Evolutionary conservation across 2,113 vertebrate species (phyloP), one percentile per base, ranked within the genome.

Genomic region (Gymnarchus niloticus): DNA sequence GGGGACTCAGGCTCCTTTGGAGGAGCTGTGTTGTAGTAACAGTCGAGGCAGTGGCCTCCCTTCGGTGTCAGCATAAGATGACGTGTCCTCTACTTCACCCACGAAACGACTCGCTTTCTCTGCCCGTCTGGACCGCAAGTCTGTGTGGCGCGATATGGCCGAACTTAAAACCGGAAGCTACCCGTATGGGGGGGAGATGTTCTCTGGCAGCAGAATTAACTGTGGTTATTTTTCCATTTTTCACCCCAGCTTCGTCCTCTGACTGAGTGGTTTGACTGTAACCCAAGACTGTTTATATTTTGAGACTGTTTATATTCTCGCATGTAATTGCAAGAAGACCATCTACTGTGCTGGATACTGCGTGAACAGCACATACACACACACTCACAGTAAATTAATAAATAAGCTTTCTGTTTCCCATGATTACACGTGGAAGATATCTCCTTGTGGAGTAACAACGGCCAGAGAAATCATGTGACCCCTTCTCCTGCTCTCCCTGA

Each of bases 241-340:
- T 41, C n/a, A 37, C 65, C 21, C 8, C 37, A 78, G 76, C 76
- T 44, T 78, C 46, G 37, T 3, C 44, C 76, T 78, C 76, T 48
- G 44, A 78, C 76, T 78, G 23, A 44, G 44, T 48, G 37, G 76
- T 78, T 48, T 78, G 76, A 21, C 44, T 48, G 44, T 78, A 78
- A 78, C 76, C 41, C 76, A 78, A 78, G 44, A 41, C 46, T 78
- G 76, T 48, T 78, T 48, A 48, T 78, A 78, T 78, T 48, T 48
- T 78, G 44, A 78, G 44, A 21, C 37, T n/a, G n/a, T n/a, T n/a
- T n/a, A n/a, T n/a, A n/a, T n/a, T n/a, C n/a, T n/a, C n/a, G 44
- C 44, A 48, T 78, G 44, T 10, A 48, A 46, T 78, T 78, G 3
- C 76, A 48, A 2, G 44, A 8, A 7, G 7, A 78, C 41, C 23